Base-by-base conservation (phyloP, 2,888 invertebrate genomes). In the Cheilosia grossa region DNA sequence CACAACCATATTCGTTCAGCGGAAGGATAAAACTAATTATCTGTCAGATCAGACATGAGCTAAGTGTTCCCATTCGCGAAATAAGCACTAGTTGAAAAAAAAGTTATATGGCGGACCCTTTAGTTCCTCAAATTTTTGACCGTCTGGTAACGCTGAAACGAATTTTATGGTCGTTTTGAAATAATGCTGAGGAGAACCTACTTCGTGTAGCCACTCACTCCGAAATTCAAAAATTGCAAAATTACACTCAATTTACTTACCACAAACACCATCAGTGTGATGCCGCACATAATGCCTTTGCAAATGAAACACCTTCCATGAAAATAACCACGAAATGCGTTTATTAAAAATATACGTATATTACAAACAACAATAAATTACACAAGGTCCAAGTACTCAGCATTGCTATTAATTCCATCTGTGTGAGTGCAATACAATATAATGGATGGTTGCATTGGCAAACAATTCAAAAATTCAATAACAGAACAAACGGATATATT, bases 301-400 rank as follows among this genome's bases (percentile, higher is more conserved):
- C 4, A 19, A 74, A 47, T 56, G 33, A 67, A 70, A 82, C 17
- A 27, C n/a, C n/a, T 30, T 33, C 19, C 44, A 47, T 33, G 4
- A 30, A 69, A 79, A 69, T 74, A 83, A 83, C 64, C 74, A 80
- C 80, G 33, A 61, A 63, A 79, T 74, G 53, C 75, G 40, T 85
- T 85, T 85, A 81, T 85, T 81, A 77, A 85, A 85, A 85, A 85
- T 81, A 85, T 85, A 81, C 58, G 33, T 59, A 24, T 24, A 51
- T 24, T 51, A 51, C 24, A 51, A 24, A 51, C 63, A 63, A 44
- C 69, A 80, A 73, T 63, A 58, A 81, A 85, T 77, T 61, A 85
- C 72, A 81, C 61, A 63, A 64, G n/a, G 42, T 44, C 51, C 56
- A 80, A 79, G 54, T 75, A 66, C 61, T 67, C 78, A 73, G 56